These are phyloP conservation scores for Agriotes lineatus DNA, from an alignment of 2,888 invertebrate genomes.

Conservation along the genomic window DNA sequence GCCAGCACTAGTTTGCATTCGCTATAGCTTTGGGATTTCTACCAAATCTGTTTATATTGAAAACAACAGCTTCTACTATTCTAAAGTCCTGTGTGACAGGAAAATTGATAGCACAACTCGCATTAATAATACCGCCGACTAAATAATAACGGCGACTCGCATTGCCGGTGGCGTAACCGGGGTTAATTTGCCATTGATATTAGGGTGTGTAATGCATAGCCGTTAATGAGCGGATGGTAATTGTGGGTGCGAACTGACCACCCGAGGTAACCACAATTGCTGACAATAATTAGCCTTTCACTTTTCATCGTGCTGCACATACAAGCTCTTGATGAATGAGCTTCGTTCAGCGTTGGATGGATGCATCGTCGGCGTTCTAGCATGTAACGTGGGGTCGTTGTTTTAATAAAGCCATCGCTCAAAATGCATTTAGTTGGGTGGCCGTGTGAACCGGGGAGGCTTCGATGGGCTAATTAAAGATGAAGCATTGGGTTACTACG, in stretches of 20 bases:
- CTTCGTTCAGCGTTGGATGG: slow-evolving; percentile 4
- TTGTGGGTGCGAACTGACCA: slow-evolving; percentile 43
- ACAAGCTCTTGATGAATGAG: slow-evolving; percentile 18
- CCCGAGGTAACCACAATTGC: slow-evolving; percentile 37
- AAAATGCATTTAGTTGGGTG: no score
- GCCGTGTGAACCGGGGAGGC: no score
- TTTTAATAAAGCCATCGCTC: no score
- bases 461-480: no score
- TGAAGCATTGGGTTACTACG: no score
- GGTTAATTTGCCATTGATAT: slow-evolving; percentile 33
- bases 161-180: slow-evolving; percentile 20
- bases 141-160: slow-evolving; percentile 3
- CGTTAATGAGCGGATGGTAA: slow-evolving; percentile 40
- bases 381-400: not conserved
- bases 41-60: no score
- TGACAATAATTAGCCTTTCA: slow-evolving; percentile 41
- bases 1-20: no score
- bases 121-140: slow-evolving; percentile 20
- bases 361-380: not conserved
- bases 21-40: no score
- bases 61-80: not conserved
- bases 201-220: slow-evolving; percentile 36
- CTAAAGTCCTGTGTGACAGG: not conserved
- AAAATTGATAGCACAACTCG: not conserved
- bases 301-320: slow-evolving; percentile 22